phyloP scores from a whole-genome alignment of 2,888 invertebrate species.

The Sipunculus nudus region DNA sequence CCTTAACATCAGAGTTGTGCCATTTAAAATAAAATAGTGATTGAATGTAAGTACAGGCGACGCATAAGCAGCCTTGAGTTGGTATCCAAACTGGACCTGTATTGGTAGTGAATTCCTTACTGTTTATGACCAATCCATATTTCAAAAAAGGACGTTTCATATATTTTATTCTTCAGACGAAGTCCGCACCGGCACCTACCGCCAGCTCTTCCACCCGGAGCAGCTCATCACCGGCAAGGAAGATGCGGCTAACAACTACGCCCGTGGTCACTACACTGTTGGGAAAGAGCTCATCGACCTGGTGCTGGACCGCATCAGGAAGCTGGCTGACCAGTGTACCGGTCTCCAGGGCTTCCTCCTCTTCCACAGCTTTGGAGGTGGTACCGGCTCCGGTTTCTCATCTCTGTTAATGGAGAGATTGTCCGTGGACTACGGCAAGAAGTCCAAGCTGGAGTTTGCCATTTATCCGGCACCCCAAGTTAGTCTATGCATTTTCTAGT shows the following conservation, averaged over 20 bases:
- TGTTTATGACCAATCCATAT: too few relatives aligned
- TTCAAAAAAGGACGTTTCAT: too few relatives aligned
- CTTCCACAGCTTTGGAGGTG: conserved; percentile 89
- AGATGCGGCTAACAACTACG: conserved; percentile 98
- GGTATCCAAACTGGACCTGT: too few relatives aligned
- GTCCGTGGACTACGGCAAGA: conserved; percentile 61
- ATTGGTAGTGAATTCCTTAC: too few relatives aligned
- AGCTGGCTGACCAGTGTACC: conserved; percentile 78
- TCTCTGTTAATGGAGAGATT: conserved; percentile 86
- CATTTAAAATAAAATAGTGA: too few relatives aligned
- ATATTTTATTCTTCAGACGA: too few relatives aligned
- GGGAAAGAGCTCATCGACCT: conserved; percentile 52
- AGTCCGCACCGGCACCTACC: conserved; percentile 73
- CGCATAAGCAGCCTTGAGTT: too few relatives aligned
- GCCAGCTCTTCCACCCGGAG: conserved; percentile 96
- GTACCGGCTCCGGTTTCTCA: conserved; percentile 89
- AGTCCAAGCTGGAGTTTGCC: conserved; percentile 60
- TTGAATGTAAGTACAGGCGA: too few relatives aligned
- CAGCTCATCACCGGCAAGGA: conserved; percentile 96
- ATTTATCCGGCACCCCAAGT: conserved; percentile 62
- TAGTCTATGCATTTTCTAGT: conserved; percentile 45
- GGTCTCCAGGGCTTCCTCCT: conserved; percentile 83
- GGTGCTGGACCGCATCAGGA: conserved; percentile 59
- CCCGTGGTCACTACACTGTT: conserved; percentile 75
- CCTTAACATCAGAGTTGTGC: too few relatives aligned